phyloP scores from a whole-genome alignment of 92 coral and sea anemone genomes.

The Nematostella vectensis region DNA sequence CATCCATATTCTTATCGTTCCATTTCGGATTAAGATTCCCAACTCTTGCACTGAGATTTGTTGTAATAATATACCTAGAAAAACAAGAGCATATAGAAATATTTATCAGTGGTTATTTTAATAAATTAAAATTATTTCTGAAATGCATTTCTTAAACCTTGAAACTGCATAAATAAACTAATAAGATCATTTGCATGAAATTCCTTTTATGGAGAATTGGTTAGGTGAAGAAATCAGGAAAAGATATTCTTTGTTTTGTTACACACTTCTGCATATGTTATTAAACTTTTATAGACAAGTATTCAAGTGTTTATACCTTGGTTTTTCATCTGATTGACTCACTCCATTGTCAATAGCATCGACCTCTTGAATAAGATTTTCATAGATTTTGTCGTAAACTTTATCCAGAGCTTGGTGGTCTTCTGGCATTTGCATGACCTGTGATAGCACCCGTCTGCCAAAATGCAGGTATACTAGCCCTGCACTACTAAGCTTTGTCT shows the following conservation, averaged over 20 bases:
- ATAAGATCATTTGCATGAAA: too few relatives aligned
- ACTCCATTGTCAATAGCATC: slow-evolving; percentile 98
- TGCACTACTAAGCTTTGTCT: slow-evolving; percentile 90
- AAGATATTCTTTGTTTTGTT: too few relatives aligned
- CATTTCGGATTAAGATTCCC: slow-evolving; percentile 77
- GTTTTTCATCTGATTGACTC: slow-evolving; percentile 59
- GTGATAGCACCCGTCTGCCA: slow-evolving; percentile 63
- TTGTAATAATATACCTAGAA: slow-evolving; percentile 65
- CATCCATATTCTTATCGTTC: slow-evolving; percentile 70
- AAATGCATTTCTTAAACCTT: too few relatives aligned
- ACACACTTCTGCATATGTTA: too few relatives aligned
- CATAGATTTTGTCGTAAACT: slow-evolving; percentile 85
- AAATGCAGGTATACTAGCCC: slow-evolving; percentile 91
- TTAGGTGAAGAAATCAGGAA: too few relatives aligned
- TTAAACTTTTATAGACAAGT: too few relatives aligned
- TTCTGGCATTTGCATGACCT: slow-evolving; percentile 44
- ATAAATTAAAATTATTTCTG: too few relatives aligned
- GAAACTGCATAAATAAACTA: too few relatives aligned
- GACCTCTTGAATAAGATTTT: slow-evolving; percentile 76
- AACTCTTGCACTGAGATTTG: slow-evolving; percentile 82
- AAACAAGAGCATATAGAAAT: too few relatives aligned
- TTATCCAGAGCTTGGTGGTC: slow-evolving; percentile 49
- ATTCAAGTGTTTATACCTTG: too few relatives aligned
- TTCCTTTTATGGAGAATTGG: too few relatives aligned
- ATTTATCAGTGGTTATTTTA: too few relatives aligned